Percentiles rank a stretch among this genome's conserved stretches.
phyloP scores from a whole-genome alignment of 2,797 vertebrate species.

The Ispidina lecontei region DNA sequence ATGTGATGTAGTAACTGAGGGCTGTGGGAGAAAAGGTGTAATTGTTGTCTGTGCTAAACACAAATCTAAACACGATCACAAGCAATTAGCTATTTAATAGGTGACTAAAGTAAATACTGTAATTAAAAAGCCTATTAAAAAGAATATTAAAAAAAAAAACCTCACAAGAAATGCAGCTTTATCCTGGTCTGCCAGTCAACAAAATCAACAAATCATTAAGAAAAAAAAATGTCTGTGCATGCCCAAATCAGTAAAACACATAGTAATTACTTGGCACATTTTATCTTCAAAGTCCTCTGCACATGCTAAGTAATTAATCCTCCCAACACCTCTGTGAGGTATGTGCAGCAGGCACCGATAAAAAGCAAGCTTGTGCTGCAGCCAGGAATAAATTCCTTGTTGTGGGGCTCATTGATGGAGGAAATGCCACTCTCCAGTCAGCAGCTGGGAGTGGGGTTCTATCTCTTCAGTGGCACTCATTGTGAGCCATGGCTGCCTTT shows the following conservation, averaged over 20 bases:
- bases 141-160: conserved; percentile 30
- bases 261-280: conserved; percentile 57
- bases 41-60: conserved; percentile 59
- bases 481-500: not conserved
- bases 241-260: conserved; percentile 43
- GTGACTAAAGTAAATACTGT: conserved; percentile 62
- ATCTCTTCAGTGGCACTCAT: conserved; percentile 4
- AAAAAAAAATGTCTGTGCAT: conserved; percentile 9
- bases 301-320: conserved; percentile 48
- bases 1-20: not conserved
- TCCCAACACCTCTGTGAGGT: conserved; percentile 48
- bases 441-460: not conserved
- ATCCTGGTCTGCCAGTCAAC: conserved; percentile 16
- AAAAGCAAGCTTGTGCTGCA: conserved; percentile 20
- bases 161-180: conserved; percentile 39
- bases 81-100: conserved; percentile 61
- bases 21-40: conserved; percentile 41
- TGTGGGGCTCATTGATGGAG: not conserved
- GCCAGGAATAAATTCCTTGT: conserved; percentile 36
- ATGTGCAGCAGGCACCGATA: conserved; percentile 12
- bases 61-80: conserved; percentile 55
- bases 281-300: conserved; percentile 52
- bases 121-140: conserved; percentile 55
- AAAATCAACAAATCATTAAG: conserved; percentile 46
- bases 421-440: conserved; percentile 36